Evolutionary conservation across 2,888 invertebrate species (phyloP).

Genomic region (Pemphredon lugubris): DNA sequence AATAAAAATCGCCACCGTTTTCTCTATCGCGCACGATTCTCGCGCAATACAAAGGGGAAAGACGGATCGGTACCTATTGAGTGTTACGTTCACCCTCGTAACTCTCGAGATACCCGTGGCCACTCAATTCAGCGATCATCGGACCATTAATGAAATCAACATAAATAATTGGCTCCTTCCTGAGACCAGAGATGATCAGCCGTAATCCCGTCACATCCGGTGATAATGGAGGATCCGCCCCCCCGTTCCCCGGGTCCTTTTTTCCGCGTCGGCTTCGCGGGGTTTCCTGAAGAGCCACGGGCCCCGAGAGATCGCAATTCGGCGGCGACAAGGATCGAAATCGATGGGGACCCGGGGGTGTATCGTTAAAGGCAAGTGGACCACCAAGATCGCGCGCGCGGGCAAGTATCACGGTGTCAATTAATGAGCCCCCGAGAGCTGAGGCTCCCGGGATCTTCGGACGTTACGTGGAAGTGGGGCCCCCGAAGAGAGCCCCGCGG

Average conservation of each 20-base stretch:
- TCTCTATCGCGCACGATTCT: no score
- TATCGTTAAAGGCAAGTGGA: conserved; percentile 71
- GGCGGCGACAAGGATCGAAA: conserved; percentile 49
- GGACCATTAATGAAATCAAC: neutral
- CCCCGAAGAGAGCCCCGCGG: conserved; percentile 41
- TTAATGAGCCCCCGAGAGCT: conserved; percentile 75
- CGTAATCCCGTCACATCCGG: neutral
- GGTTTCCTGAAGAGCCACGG: conserved; percentile 27
- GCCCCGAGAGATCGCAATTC: conserved; percentile 28
- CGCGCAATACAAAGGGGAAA: no score
- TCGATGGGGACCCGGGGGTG: conserved; percentile 47
- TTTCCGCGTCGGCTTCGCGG: conserved; percentile 22
- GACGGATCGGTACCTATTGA: no score
- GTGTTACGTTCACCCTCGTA: no score
- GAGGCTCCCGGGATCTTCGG: conserved; percentile 21
- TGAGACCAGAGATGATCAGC: neutral
- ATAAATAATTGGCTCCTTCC: conserved; percentile 3
- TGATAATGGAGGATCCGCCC: conserved; percentile 2
- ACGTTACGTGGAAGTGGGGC: conserved; percentile 43
- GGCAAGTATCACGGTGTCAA: conserved; percentile 79
- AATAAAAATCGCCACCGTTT: no score
- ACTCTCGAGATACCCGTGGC: no score
- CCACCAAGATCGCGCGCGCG: conserved; percentile 79
- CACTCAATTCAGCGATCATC: neutral
- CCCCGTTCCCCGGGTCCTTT: neutral